Evolutionary conservation across 2,113 vertebrate genomes (phyloP), one percentile per base, ranked within the genome.

Genomic region (Brienomyrus longianalis): DNA sequence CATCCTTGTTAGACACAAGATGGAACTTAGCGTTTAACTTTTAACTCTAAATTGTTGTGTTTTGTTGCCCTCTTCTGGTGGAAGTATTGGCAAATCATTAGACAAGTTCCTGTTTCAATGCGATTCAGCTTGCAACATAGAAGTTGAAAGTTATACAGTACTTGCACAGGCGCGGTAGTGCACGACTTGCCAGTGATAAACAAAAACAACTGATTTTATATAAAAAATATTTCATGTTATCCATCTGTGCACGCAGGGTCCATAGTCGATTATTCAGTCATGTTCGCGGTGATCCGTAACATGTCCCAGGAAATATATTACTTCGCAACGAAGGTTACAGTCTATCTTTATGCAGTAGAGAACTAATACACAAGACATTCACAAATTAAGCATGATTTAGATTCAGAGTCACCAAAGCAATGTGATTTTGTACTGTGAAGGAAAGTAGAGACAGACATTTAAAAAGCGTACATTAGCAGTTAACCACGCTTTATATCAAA

Each of bases 61-160:
- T 92, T 5, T 94, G 92, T 93, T 91, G 89, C 95, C 94, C 94
- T 92, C 95, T 93, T 91, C 93, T 94, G 95, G 92, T 77, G n/a
- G 92, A 86, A 52, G 47, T 31, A 27, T 85, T n/a, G 47, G 23
- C 23, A 11, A 47, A 47, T 85, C 45, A 45, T 59, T 87, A 9
- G 17, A 10, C 3, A 39, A 88, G 21, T 15, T 10, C 8, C 35
- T 43, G 1, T 88, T 9, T 56, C 85, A 31, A 11, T 52, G 50
- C 17, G 27, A n/a, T 35, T 2, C 21, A 15, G 11, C 27, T n/a
- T 86, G 50, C 21, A 52, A 35, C 27, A 35, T 54, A 39, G 52
- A 35, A 80, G 74, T 5, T 80, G 3, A 27, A 66, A 27, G 62
- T 66, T 66, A 11, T 11, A 54, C 52, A 5, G 17, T 54, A 70